Evolutionary conservation across 2,113 vertebrate species (phyloP).

Genomic region (Microcebus griseorufus): DNA sequence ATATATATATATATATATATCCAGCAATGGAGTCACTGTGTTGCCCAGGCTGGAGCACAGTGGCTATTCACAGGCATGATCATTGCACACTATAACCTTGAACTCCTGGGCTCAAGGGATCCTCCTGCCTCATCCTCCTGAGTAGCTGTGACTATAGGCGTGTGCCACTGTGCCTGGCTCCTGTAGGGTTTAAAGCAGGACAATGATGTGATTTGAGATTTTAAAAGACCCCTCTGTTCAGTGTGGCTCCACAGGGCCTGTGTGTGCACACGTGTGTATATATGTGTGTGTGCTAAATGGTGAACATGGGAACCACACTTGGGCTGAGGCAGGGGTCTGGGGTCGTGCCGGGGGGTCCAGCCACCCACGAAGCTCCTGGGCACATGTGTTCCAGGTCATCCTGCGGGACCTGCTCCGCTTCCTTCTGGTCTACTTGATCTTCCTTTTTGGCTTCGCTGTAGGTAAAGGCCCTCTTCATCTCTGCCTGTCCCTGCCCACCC

Average conservation of each 20-base stretch:
- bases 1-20: too few relatives aligned
- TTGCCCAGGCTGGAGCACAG: not conserved
- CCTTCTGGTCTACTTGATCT: slow-evolving; percentile 94
- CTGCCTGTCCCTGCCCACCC: not conserved
- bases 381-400: slow-evolving; percentile 89
- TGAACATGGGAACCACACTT: not conserved
- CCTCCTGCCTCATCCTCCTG: not conserved
- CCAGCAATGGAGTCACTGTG: not conserved
- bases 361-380: not conserved
- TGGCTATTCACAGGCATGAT: not conserved
- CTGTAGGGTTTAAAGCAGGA: not conserved
- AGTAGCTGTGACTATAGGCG: not conserved
- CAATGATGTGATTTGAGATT: not conserved
- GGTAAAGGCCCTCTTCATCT: slow-evolving; percentile 82
- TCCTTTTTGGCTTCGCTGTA: slow-evolving; percentile 96
- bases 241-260: not conserved
- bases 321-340: not conserved
- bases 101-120: not conserved
- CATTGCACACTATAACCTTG: not conserved
- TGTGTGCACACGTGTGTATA: not conserved
- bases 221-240: not conserved
- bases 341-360: not conserved
- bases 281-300: not conserved
- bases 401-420: slow-evolving; percentile 95
- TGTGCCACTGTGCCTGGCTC: not conserved